These are phyloP conservation scores for Leuciscus idus DNA, from an alignment of 2,113 vertebrate genomes.

Conservation along the genomic window DNA sequence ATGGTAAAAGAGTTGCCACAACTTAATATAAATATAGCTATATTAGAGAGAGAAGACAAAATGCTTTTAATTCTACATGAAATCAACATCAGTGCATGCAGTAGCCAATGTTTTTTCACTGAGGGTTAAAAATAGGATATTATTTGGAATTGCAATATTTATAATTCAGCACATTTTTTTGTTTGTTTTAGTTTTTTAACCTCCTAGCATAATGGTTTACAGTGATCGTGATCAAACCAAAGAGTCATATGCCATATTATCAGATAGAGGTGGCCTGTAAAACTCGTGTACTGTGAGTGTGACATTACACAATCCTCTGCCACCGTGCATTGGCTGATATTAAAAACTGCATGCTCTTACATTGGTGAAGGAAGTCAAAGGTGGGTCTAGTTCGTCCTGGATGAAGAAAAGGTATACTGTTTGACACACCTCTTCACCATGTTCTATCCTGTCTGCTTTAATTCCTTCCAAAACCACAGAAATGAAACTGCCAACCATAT, in stretches of 20 bases:
- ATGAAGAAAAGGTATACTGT: conserved; percentile 9
- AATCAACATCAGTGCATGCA: background rate
- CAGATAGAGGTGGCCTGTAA: background rate
- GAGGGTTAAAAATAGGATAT: background rate
- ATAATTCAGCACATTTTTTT: background rate
- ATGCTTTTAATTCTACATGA: background rate
- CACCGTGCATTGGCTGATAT: background rate
- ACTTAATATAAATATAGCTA: background rate
- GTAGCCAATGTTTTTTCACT: background rate
- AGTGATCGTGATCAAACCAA: background rate
- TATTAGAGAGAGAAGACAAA: background rate
- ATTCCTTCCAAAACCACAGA: conserved; percentile 41
- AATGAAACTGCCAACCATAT: background rate
- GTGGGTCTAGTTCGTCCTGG: conserved; percentile 6
- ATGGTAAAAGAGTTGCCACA: background rate
- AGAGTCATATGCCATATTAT: background rate
- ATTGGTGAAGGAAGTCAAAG: background rate
- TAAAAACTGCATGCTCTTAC: background rate
- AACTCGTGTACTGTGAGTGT: conserved; percentile 17
- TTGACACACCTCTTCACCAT: conserved; percentile 55
- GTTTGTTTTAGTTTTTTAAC: too few species aligned
- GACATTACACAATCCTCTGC: conserved; percentile 14
- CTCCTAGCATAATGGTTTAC: background rate
- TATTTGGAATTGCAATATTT: background rate
- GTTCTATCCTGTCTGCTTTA: conserved; percentile 50